Evolutionary conservation across 2,888 invertebrate genomes (phyloP).

Genomic region (Hypomecis atomaria): DNA sequence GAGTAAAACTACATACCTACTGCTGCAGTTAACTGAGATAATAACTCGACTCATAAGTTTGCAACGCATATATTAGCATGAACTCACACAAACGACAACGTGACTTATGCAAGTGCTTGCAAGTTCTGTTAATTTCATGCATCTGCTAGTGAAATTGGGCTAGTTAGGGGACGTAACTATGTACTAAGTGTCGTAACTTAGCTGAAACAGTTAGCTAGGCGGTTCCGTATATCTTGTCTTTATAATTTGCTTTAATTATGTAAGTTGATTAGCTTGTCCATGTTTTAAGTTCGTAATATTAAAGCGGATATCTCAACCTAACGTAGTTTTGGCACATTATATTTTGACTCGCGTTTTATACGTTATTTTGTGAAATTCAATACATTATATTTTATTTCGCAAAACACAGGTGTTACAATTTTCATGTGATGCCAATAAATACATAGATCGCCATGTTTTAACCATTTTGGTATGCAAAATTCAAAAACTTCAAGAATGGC

Average conservation of each 20-base stretch:
- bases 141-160: slow-evolving; percentile 6
- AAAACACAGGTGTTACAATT: too few relatives aligned
- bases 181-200: slow-evolving; percentile 2
- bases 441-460: too few relatives aligned
- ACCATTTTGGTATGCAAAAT: too few relatives aligned
- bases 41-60: slow-evolving; percentile 21
- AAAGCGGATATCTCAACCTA: too few relatives aligned
- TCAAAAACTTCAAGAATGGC: too few relatives aligned
- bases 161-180: slow-evolving; percentile 1
- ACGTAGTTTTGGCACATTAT: too few relatives aligned
- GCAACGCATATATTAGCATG: slow-evolving; percentile 13
- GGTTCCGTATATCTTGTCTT: neutral
- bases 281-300: too few relatives aligned
- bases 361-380: too few relatives aligned
- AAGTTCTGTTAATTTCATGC: slow-evolving; percentile 9
- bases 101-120: slow-evolving; percentile 19
- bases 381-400: too few relatives aligned
- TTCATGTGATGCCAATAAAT: too few relatives aligned
- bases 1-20: neutral
- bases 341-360: too few relatives aligned
- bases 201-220: neutral
- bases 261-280: too few relatives aligned
- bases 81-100: slow-evolving; percentile 1
- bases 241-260: neutral
- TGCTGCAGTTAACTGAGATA: slow-evolving; percentile 5